Conservation (phyloP, 2,888 invertebrate genomes). For the Muscina levida region DNA sequence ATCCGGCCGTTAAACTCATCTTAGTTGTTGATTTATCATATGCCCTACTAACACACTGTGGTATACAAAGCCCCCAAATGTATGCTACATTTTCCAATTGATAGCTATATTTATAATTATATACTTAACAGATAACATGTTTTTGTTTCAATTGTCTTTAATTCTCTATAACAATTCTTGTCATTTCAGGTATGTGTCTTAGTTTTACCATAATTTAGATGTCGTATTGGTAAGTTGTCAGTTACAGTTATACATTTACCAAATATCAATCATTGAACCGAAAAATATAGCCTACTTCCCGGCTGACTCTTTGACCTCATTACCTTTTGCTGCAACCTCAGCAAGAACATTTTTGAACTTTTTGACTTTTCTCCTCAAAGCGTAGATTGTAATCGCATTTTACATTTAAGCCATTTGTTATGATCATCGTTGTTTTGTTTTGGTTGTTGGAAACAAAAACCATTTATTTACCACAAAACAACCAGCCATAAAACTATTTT, state of each 20-base stretch:
- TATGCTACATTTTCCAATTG: no score
- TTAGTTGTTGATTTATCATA: no score
- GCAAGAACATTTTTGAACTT: background rate
- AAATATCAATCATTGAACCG: background rate
- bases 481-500: constrained; percentile 34
- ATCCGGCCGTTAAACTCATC: no score
- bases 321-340: constrained; percentile 27
- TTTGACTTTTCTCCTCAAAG: background rate
- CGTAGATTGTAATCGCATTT: constrained; percentile 55
- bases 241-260: background rate
- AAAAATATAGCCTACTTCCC: constrained; percentile 23
- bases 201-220: background rate
- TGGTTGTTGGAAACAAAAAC: constrained; percentile 35
- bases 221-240: constrained; percentile 34
- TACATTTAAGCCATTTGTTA: constrained; percentile 44
- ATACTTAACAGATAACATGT: no score
- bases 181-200: constrained; percentile 48
- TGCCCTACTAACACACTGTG: no score
- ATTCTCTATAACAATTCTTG: no score
- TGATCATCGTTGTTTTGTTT: constrained; percentile 42
- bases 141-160: background rate
- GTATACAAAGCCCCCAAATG: no score
- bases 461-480: constrained; percentile 56
- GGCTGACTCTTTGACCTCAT: constrained; percentile 32
- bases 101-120: background rate